A percentile compares a stretch with the other conserved stretches of the same genome.
Conservation (phyloP, 2,888 invertebrate species). For the Ditula angustiorana region DNA sequence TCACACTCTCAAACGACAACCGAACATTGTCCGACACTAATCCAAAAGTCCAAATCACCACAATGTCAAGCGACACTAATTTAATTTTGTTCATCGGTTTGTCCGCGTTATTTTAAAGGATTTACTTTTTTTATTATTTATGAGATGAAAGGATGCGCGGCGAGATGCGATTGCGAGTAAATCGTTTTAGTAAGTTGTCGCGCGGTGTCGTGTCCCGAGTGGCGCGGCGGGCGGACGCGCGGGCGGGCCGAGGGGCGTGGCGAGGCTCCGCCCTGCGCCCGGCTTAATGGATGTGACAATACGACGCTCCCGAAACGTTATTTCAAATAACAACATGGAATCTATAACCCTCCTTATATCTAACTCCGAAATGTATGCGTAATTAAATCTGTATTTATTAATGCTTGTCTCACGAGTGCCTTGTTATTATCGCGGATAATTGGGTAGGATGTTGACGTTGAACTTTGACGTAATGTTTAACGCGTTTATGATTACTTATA, state of each 20-base stretch:
- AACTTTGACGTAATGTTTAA: slow-evolving; percentile 2
- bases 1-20: slow-evolving; percentile 48
- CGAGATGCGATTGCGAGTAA: slow-evolving; percentile 80
- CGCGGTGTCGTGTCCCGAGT: slow-evolving; percentile 46
- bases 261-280: slow-evolving; percentile 64
- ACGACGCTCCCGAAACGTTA: slow-evolving; percentile 76
- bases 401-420: slow-evolving; percentile 13
- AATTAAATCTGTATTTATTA: slow-evolving; percentile 33
- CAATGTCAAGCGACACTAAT: not conserved
- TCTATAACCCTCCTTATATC: slow-evolving; percentile 73
- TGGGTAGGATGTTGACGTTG: not conserved
- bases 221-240: slow-evolving; percentile 56
- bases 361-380: slow-evolving; percentile 28
- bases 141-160: slow-evolving; percentile 58
- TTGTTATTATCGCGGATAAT: slow-evolving; percentile 10
- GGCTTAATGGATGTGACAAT: slow-evolving; percentile 83
- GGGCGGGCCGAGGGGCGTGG: slow-evolving; percentile 54
- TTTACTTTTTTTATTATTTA: slow-evolving; percentile 33
- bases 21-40: slow-evolving; percentile 13
- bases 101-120: not conserved
- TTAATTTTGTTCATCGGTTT: not conserved
- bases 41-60: not conserved
- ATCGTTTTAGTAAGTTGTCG: slow-evolving; percentile 74
- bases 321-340: slow-evolving; percentile 66
- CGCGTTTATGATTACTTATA: not conserved